phyloP scores from a whole-genome alignment of 2,888 invertebrate species.

The Apamea anceps region DNA sequence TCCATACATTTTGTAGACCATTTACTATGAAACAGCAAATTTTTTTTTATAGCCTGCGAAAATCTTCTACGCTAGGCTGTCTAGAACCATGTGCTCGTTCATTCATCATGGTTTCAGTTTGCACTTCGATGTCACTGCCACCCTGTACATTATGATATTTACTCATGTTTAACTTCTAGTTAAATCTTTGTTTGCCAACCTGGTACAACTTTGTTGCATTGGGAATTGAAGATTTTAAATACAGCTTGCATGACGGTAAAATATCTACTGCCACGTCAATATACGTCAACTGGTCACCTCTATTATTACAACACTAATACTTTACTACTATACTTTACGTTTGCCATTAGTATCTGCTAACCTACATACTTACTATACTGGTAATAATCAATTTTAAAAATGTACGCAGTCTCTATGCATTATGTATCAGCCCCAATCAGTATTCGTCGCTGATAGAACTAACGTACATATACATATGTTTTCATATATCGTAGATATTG shows the following conservation, averaged over 20 bases:
- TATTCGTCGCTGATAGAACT: constrained; percentile 51
- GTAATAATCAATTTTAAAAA: constrained; percentile 63
- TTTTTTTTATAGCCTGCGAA: neutral
- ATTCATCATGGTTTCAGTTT: neutral
- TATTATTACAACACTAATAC: constrained; percentile 36
- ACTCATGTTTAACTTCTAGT: neutral
- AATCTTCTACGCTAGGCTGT: neutral
- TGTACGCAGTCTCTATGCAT: constrained; percentile 55
- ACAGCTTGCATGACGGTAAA: neutral
- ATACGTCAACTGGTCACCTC: constrained; percentile 16
- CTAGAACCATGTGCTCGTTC: neutral
- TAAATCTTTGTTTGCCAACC: neutral
- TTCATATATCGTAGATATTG: constrained; percentile 59
- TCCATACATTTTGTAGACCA: neutral
- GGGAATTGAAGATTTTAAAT: constrained; percentile 19
- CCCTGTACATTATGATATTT: neutral
- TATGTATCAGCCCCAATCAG: constrained; percentile 65
- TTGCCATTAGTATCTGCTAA: constrained; percentile 59
- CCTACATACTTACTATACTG: constrained; percentile 54
- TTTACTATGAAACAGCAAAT: neutral
- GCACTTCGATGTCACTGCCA: no score
- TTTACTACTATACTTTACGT: constrained; percentile 29
- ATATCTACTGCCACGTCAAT: constrained; percentile 14
- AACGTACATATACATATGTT: constrained; percentile 41
- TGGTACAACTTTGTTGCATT: neutral